Conservation (phyloP, 2,797 vertebrate species). For the Scleropages formosus region DNA sequence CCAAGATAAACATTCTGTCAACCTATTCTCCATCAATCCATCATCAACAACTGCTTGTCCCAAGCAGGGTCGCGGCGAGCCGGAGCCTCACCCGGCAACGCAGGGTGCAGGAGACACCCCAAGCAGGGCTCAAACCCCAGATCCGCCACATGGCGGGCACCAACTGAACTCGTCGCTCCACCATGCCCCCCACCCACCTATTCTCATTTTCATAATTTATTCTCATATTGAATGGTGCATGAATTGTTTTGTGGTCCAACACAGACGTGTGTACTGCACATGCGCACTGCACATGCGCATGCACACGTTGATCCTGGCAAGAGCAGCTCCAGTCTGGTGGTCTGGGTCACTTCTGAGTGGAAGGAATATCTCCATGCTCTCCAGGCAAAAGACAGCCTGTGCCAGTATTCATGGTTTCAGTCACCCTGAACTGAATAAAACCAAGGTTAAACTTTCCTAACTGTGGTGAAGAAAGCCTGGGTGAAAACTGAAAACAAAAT, state of each 20-base stretch:
- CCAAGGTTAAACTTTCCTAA: slow-evolving; percentile 29
- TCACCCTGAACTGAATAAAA: slow-evolving; percentile 17
- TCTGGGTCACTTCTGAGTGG: slow-evolving; percentile 24
- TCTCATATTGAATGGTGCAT: neutral
- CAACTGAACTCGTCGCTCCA: no score
- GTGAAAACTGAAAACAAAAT: slow-evolving; percentile 29
- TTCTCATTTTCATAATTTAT: neutral
- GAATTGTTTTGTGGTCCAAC: neutral
- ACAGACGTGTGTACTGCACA: neutral
- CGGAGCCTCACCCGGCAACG: no score
- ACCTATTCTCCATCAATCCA: no score
- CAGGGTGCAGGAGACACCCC: no score
- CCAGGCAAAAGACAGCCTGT: slow-evolving; percentile 4
- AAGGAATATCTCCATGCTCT: neutral
- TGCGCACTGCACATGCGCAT: neutral
- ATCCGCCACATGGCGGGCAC: no score
- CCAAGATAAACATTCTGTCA: neutral
- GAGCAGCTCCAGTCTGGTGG: slow-evolving; percentile 16
- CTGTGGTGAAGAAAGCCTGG: slow-evolving; percentile 5
- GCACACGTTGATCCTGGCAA: neutral
- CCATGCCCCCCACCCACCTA: no score
- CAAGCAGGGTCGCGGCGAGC: no score
- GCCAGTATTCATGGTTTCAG: slow-evolving; percentile 20
- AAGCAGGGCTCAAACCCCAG: no score
- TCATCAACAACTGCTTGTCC: no score